Percentiles rank a stretch among this genome's conserved stretches.
Conservation (phyloP, 2,113 vertebrate genomes). For the Urocynchramus pylzowi region DNA sequence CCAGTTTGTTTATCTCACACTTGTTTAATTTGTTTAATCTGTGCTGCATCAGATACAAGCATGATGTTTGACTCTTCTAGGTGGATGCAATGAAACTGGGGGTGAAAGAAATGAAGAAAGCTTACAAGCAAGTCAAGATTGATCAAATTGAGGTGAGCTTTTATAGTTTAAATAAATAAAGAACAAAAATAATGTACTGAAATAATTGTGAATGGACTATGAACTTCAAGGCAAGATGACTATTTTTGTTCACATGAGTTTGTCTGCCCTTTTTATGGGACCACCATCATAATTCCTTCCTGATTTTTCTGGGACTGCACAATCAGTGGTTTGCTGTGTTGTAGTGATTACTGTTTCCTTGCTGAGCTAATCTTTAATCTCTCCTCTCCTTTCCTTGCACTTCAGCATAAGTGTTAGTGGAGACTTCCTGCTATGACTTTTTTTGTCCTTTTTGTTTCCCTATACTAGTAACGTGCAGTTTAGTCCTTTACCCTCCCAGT, state of each 20-base stretch:
- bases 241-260: neutral
- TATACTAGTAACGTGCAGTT: neutral
- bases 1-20: neutral
- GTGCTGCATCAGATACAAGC: neutral
- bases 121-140: conserved; percentile 94
- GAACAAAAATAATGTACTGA: neutral
- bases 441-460: neutral
- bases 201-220: neutral
- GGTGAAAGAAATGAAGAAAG: conserved; percentile 98
- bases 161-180: neutral
- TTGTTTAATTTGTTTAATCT: neutral
- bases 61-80: conserved; percentile 63
- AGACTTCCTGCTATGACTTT: neutral
- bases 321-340: neutral
- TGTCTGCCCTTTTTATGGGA: neutral
- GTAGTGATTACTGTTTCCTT: neutral
- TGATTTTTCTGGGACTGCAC: neutral
- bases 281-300: neutral
- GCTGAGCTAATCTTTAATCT: neutral
- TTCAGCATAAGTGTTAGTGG: neutral
- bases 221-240: neutral
- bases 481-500: neutral
- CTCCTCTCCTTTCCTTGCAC: neutral
- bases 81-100: conserved; percentile 97
- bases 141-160: conserved; percentile 92